Base-by-base conservation (phyloP, 2,888 invertebrate species). In the Argynnis bischoffii region DNA sequence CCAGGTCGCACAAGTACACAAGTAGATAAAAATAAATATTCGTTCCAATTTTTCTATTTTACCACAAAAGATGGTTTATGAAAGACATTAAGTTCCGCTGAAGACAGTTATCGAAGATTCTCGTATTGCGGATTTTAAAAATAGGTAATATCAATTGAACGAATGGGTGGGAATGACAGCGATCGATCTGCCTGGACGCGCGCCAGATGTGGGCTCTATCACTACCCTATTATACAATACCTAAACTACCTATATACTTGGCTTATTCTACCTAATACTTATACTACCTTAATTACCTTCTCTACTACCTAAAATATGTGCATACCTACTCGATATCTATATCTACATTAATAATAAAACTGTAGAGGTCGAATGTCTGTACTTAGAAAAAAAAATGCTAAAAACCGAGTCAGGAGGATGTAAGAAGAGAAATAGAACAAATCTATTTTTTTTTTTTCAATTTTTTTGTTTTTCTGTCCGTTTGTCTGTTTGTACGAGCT, bases 151-250 rank as follows among this genome's bases (percentile, higher is more conserved):
- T 46, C 26, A 46, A 59, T 53, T n/a, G 57, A 46, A 51, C 55
- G 51, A 63, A 63, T 63, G 54, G 46, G n/a, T 46, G 46, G 47
- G 47, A 57, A 59, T 48, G 65, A 66, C 65, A 60, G 31, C 41
- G 26, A 65, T 65, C 59, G 65, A 65, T 65, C 65, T 46, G 46
- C 47, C 65, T 59, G 57, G 59, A 53, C 59, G 18, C 46, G 53
- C 59, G 47, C 65, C 65, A 59, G 59, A 41, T 47, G 56, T 6
- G 16, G n/a, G 35, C 63, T 50, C 21, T 14, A 48, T 31, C 18
- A 15, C 41, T 41, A 46, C 16, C 16, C 35, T 35, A 41, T 3
- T 8, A 41, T 41, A 41, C 35, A 41, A 8, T n/a, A 59, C 59
- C 11, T 4, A 8, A 21, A 14, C 48, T 48, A 31, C 59, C 31